phyloP scores from a whole-genome alignment of 2,797 vertebrate genomes.

The Phataginus tetradactyla region DNA sequence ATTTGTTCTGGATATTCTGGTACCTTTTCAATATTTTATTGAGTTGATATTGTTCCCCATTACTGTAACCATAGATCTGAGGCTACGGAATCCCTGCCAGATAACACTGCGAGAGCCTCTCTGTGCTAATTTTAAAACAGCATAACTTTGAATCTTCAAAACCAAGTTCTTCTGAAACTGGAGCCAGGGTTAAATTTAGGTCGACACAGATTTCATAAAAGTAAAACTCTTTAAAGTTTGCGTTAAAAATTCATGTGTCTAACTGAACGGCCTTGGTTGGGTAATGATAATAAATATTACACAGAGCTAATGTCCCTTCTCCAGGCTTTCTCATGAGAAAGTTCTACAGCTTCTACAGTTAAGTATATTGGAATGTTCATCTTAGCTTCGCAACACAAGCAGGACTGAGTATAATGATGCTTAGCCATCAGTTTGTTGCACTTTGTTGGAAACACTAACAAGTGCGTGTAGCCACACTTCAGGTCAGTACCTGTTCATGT shows the following conservation, averaged over 20 bases:
- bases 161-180: slow-evolving; percentile 58
- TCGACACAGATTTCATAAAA: slow-evolving; percentile 54
- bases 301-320: slow-evolving; percentile 68
- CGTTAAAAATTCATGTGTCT: slow-evolving; percentile 78
- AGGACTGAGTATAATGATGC: slow-evolving; percentile 27
- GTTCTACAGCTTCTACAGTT: slow-evolving; percentile 53
- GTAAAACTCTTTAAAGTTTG: slow-evolving; percentile 69
- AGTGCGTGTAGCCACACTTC: not conserved
- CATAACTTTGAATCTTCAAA: slow-evolving; percentile 55
- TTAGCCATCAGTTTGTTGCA: slow-evolving; percentile 17
- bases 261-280: slow-evolving; percentile 53
- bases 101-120: slow-evolving; percentile 42
- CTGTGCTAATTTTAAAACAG: slow-evolving; percentile 58
- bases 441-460: slow-evolving; percentile 61
- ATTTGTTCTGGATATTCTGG: not conserved
- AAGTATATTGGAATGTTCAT: slow-evolving; percentile 64
- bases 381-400: slow-evolving; percentile 64
- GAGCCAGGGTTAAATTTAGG: slow-evolving; percentile 71
- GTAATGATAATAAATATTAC: slow-evolving; percentile 68
- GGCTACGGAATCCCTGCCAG: not conserved
- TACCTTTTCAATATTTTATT: slow-evolving; percentile 45
- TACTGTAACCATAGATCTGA: slow-evolving; percentile 45
- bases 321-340: slow-evolving; percentile 70
- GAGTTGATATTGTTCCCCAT: slow-evolving; percentile 13
- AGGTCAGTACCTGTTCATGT: slow-evolving; percentile 37